A percentile compares a stretch with the other conserved stretches of the same genome.
These are phyloP conservation scores for Numenius phaeopus DNA, from an alignment of 2,797 vertebrate genomes.

Conservation along the genomic window DNA sequence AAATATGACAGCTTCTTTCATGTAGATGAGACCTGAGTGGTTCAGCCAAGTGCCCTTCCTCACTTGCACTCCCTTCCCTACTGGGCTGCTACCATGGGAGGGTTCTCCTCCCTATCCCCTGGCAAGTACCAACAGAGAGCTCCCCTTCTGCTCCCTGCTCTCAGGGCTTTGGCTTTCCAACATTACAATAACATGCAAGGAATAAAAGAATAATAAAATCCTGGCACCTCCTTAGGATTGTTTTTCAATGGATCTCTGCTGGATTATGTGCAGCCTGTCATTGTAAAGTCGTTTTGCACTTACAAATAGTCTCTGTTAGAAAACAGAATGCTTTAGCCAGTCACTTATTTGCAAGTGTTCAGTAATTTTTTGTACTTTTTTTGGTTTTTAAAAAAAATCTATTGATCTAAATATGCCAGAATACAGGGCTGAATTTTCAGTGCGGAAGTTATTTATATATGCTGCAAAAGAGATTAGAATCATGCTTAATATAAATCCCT, in stretches of 20 bases:
- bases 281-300: neutral
- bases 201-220: neutral
- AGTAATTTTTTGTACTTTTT: neutral
- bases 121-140: neutral
- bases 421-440: neutral
- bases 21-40: neutral
- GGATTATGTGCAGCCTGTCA: neutral
- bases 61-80: neutral
- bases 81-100: neutral
- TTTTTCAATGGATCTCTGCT: neutral
- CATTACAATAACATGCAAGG: neutral
- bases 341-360: neutral
- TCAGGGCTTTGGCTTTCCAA: neutral
- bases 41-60: neutral
- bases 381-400: neutral
- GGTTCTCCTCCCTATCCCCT: neutral
- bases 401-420: neutral
- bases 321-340: neutral
- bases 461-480: slow-evolving; percentile 25
- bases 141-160: neutral
- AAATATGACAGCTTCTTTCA: neutral
- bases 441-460: slow-evolving; percentile 5
- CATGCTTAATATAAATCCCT: slow-evolving; percentile 28
- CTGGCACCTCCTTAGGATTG: neutral
- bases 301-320: neutral